Evolutionary conservation across 2,113 vertebrate genomes (phyloP).

Genomic region (Chitala chitala): DNA sequence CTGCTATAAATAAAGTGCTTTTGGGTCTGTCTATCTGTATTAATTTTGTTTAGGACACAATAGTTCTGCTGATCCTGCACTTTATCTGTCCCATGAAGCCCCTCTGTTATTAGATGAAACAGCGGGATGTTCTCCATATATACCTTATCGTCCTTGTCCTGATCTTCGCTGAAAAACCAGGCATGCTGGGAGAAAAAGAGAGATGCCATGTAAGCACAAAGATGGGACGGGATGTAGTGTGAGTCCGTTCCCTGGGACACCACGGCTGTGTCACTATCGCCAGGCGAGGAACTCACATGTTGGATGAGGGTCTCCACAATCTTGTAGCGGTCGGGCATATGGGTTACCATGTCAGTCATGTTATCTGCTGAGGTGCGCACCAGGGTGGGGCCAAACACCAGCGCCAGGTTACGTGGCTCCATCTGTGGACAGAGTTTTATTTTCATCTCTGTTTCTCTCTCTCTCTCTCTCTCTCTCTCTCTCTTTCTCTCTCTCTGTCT

Average conservation of each 20-base stretch:
- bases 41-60: too few relatives aligned
- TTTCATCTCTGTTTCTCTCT: not conserved
- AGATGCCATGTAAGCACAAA: slow-evolving; percentile 30
- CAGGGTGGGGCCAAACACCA: slow-evolving; percentile 92
- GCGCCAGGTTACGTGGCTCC: slow-evolving; percentile 91
- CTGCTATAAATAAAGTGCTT: too few relatives aligned
- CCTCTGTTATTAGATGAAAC: not conserved
- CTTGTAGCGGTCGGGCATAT: slow-evolving; percentile 97
- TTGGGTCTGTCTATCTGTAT: too few relatives aligned
- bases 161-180: slow-evolving; percentile 88
- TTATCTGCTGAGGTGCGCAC: slow-evolving; percentile 94
- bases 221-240: too few relatives aligned
- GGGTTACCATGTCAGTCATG: slow-evolving; percentile 97
- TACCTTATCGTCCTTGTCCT: slow-evolving; percentile 81
- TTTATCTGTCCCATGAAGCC: not conserved
- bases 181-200: slow-evolving; percentile 46
- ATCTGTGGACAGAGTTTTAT: slow-evolving; percentile 61
- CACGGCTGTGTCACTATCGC: not conserved
- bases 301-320: slow-evolving; percentile 93
- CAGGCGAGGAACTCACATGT: slow-evolving; percentile 66
- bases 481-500: too few relatives aligned
- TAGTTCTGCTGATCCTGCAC: too few relatives aligned
- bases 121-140: slow-evolving; percentile 21
- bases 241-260: not conserved
- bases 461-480: not conserved